Percentiles rank a stretch among this genome's conserved stretches.
phyloP scores from a whole-genome alignment of 2,113 vertebrate genomes.

The Brachirus orientalis region DNA sequence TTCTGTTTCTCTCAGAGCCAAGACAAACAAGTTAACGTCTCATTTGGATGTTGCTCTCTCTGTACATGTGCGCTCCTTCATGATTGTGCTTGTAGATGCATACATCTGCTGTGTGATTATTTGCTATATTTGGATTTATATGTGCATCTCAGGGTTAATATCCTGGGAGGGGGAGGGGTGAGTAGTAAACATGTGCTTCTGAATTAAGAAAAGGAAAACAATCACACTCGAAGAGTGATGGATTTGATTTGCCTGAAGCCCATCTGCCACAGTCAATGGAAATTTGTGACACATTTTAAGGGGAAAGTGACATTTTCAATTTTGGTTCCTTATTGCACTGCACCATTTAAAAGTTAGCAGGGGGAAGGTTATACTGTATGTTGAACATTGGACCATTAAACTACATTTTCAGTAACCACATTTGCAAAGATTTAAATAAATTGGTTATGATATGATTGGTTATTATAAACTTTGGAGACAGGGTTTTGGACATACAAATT shows the following conservation, averaged over 20 bases:
- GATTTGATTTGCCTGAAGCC: constrained; percentile 19
- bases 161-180: background rate
- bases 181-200: constrained; percentile 18
- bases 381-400: background rate
- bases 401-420: no score
- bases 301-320: constrained; percentile 7
- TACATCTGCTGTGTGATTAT: background rate
- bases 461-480: no score
- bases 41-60: background rate
- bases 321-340: background rate
- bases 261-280: constrained; percentile 11
- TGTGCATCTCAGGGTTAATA: background rate
- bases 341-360: background rate
- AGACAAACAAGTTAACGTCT: constrained; percentile 6
- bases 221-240: constrained; percentile 8
- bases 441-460: no score
- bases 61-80: background rate
- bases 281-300: constrained; percentile 2
- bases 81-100: background rate
- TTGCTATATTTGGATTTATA: background rate
- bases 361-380: background rate
- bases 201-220: constrained; percentile 7
- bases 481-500: no score
- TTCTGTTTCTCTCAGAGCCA: background rate
- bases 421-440: no score